These are phyloP conservation scores for Meteorus sp. DNA, from an alignment of 1,140 invertebrate genomes.

Conservation along the genomic window DNA sequence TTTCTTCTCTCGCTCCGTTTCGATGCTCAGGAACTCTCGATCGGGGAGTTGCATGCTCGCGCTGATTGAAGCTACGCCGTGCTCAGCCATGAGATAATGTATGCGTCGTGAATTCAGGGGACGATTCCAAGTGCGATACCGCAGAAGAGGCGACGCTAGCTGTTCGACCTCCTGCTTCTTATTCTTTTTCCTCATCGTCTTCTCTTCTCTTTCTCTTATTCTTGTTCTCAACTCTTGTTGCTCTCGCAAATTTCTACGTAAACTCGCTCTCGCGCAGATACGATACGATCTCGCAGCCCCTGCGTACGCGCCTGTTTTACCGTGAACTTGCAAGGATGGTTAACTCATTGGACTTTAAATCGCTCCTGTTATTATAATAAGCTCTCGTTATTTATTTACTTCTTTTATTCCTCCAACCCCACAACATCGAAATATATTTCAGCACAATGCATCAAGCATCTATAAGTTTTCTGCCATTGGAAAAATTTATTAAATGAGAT, in stretches of 20 bases:
- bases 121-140: conserved; percentile 58
- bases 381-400: too few species aligned
- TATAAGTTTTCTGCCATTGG: too few species aligned
- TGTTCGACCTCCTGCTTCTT: conserved; percentile 29
- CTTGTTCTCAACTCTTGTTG: conserved; percentile 19
- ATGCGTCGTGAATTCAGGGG: conserved; percentile 51
- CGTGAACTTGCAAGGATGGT: conserved; percentile 24
- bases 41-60: conserved; percentile 22
- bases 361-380: not conserved
- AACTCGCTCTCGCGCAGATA: conserved; percentile 51
- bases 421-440: too few species aligned
- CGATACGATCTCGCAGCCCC: conserved; percentile 42
- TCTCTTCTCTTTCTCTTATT: conserved; percentile 9
- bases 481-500: too few species aligned
- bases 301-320: conserved; percentile 15
- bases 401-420: not conserved
- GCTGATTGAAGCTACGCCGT: conserved; percentile 30
- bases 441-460: too few species aligned
- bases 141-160: conserved; percentile 31
- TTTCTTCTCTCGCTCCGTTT: too few species aligned
- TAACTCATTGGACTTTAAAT: conserved; percentile 19
- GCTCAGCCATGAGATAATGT: conserved; percentile 45
- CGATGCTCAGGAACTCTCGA: conserved; percentile 9
- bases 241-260: conserved; percentile 53
- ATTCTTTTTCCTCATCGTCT: not conserved